A percentile compares a stretch with the other conserved stretches of the same genome.
Conservation (phyloP, 2,888 invertebrate genomes). For the Coenonympha arcania region DNA sequence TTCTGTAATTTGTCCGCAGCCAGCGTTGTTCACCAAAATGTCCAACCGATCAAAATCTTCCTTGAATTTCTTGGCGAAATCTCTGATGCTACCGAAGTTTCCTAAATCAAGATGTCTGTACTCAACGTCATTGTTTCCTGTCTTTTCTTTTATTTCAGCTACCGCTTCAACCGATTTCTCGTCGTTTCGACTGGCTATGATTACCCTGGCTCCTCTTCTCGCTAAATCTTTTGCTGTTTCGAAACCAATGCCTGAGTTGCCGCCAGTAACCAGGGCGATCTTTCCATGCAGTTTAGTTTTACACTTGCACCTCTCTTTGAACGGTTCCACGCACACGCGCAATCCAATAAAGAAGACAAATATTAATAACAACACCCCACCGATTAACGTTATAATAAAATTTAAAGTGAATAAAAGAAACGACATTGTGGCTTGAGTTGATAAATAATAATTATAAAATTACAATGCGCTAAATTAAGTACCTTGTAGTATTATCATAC, state of each 20-base stretch:
- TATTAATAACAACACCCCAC: slow-evolving; percentile 16
- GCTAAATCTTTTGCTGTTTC: slow-evolving; percentile 83
- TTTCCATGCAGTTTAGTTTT: slow-evolving; percentile 63
- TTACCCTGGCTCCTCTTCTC: slow-evolving; percentile 77
- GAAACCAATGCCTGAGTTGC: slow-evolving; percentile 87
- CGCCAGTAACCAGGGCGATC: slow-evolving; percentile 83
- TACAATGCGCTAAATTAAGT: no score
- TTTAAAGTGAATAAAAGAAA: neutral
- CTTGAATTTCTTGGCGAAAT: slow-evolving; percentile 76
- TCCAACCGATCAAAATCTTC: slow-evolving; percentile 67
- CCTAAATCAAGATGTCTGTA: slow-evolving; percentile 69
- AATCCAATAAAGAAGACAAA: slow-evolving; percentile 20
- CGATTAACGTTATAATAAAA: neutral
- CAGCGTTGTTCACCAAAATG: slow-evolving; percentile 78
- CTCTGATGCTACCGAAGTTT: slow-evolving; percentile 66
- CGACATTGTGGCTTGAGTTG: neutral
- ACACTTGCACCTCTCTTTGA: slow-evolving; percentile 45
- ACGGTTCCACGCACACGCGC: slow-evolving; percentile 33
- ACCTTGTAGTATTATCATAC: no score
- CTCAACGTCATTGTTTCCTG: slow-evolving; percentile 79
- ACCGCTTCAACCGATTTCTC: slow-evolving; percentile 79
- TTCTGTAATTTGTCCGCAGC: slow-evolving; percentile 51
- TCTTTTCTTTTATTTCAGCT: slow-evolving; percentile 78
- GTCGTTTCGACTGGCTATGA: slow-evolving; percentile 85
- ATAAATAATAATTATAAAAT: neutral